Evolutionary conservation across 1,140 invertebrate species (phyloP), one percentile per base, ranked within the genome.

Genomic region (Drosophila fuyamai): DNA sequence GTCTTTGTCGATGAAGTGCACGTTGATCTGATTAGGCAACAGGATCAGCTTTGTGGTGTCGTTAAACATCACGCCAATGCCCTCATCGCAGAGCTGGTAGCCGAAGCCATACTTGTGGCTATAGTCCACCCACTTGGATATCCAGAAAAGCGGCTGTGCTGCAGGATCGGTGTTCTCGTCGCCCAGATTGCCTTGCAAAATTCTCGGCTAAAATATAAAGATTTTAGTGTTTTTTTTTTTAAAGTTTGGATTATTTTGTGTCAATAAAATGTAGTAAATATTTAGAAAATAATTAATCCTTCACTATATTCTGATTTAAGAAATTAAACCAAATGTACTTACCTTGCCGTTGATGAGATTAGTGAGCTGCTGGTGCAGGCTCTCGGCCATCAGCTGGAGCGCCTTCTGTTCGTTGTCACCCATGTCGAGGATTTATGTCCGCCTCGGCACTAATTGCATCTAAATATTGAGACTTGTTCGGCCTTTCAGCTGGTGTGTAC

Each of bases 61-160:
- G 92, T 99, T 99, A 93, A 97, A 99, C 94, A 98, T 96, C 27
- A 99, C 97, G 14, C 98, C 98, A 46, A 98, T 97, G 79, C 97
- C 96, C 92, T 98, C 97, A 93, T 99, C 98, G 83, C 97, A 98
- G 7, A 99, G 94, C 91, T 99, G 98, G 93, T 99, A 99, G 4
- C 98, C 98, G 91, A 99, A 98, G 32, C 98, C 98, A 93, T 99
- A 99, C 93, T 99, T 99, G 94, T 99, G 98, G 10, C 97, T 98
- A 93, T 99, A 99, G 93, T 99, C 98, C 13, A 99, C 98, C 98
- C 98, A 99, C 93, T 99, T 99, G 59, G 96, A 96, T 41, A 99
- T 95, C 98, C 98, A 99, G 78, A 99, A 95, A 48, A 99, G 95
- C 6, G 99, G 98, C 76, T 98, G 96, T 4, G 96, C 95, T 8